Evolutionary conservation across 2,888 invertebrate genomes (phyloP).

Genomic region (Archaeoteleia sp.): DNA sequence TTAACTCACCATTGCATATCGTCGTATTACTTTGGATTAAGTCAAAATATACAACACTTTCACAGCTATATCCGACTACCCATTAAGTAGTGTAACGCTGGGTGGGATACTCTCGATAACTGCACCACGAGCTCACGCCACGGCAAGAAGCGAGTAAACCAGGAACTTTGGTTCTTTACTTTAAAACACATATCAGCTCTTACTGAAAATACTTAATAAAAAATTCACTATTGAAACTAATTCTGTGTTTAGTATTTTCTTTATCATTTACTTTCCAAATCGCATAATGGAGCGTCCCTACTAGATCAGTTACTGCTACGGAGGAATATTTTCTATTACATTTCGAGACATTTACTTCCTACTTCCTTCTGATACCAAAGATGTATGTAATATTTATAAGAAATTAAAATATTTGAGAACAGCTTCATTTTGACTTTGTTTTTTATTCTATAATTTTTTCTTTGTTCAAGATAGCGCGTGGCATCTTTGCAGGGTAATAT

Average conservation of each 20-base stretch:
- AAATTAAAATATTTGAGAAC: too few species aligned
- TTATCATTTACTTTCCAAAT: not conserved
- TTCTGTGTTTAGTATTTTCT: too few species aligned
- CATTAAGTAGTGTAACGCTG: constrained; percentile 41
- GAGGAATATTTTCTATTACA: too few species aligned
- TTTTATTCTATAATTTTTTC: too few species aligned
- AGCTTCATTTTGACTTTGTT: too few species aligned
- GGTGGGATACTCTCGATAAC: constrained; percentile 39
- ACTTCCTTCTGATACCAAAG: too few species aligned
- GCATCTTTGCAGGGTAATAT: too few species aligned
- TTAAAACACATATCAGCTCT: not conserved
- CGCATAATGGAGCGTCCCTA: not conserved
- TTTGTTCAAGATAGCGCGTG: too few species aligned
- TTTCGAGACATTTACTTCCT: too few species aligned
- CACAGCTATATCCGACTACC: constrained; percentile 47
- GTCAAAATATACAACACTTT: constrained; percentile 39
- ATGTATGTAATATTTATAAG: too few species aligned
- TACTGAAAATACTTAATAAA: not conserved
- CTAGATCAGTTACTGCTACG: too few species aligned
- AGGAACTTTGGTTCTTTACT: constrained; percentile 33
- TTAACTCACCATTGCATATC: constrained; percentile 21
- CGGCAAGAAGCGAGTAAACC: constrained; percentile 26
- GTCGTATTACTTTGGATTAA: constrained; percentile 31
- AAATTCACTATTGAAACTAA: not conserved
- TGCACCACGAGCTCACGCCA: constrained; percentile 20